Base-by-base conservation (phyloP, 2,797 vertebrate species). In the Fratercula arctica region DNA sequence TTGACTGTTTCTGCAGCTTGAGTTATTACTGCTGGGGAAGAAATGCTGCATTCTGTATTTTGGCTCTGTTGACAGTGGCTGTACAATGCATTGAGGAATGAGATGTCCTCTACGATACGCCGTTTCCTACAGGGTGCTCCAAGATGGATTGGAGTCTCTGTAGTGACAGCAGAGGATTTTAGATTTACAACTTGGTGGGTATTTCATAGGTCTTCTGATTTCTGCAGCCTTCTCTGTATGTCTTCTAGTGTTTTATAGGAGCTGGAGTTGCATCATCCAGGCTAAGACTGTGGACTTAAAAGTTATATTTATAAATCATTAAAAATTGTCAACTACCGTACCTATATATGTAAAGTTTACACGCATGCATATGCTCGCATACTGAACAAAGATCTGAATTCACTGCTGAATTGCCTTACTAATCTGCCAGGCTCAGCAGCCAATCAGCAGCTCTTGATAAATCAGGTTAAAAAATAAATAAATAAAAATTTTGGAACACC, bases 391-490 rank as follows among this genome's bases (percentile, higher is more conserved):
- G 53, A 84, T 53, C 68, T 68, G 43, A 89, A 86, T 90, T 89
- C 66, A 50, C 13, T 81, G 16, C n/a, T 74, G 45, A 85, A 76
- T 63, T 81, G 28, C 50, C 53, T 70, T 83, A 67, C 64, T 87
- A 60, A 84, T 61, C 75, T 83, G 51, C 75, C 39, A 72, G 41
- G 45, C 77, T 86, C 72, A 80, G 60, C 35, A 81, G 68, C 45
- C 45, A 64, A 68, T 91, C 53, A 89, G 63, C 50, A 81, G 37
- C n/a, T 96, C 82, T 89, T 96, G 89, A 96, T 92, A 81, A 95
- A 95, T 93, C 76, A 77, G 37, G 35, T 45, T 69, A 6, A n/a
- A 54, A 93, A 85, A 51, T 6, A 70, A 85, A 60, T 13, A 70
- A 69, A 73, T 16, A 37, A 29, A 77, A 24, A 20, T 4, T 41